A percentile compares a stretch with the other conserved stretches of the same genome.
phyloP scores from a whole-genome alignment of 1,140 invertebrate genomes.

The Metaphire vulgaris region DNA sequence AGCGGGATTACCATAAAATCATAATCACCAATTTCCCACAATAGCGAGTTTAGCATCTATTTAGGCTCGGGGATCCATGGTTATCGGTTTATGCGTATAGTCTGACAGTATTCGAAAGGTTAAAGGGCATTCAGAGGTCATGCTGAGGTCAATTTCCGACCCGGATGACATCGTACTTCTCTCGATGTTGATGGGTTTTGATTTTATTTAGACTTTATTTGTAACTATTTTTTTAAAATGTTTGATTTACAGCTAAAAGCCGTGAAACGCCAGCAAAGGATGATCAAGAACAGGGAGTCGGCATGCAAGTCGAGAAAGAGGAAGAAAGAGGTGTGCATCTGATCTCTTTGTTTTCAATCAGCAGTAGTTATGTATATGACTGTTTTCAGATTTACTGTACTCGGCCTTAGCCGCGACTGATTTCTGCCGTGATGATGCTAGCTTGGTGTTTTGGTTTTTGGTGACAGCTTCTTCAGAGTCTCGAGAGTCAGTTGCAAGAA shows the following conservation, averaged over 20 bases:
- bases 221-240: neutral
- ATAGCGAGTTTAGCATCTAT: too few species aligned
- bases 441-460: constrained; percentile 21
- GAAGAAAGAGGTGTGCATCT: constrained; percentile 69
- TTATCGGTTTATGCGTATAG: too few species aligned
- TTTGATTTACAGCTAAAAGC: constrained; percentile 55
- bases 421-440: too few species aligned
- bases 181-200: neutral
- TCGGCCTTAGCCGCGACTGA: too few species aligned
- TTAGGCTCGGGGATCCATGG: too few species aligned
- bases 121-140: neutral
- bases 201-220: neutral
- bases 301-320: constrained; percentile 82
- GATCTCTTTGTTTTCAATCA: too few species aligned
- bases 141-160: neutral
- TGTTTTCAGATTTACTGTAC: too few species aligned
- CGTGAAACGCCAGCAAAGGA: constrained; percentile 74
- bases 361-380: too few species aligned
- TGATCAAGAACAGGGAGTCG: constrained; percentile 77
- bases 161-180: neutral
- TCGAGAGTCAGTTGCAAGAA: constrained; percentile 67
- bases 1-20: neutral
- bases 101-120: neutral
- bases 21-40: neutral
- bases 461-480: constrained; percentile 62